Conservation (phyloP, 2,888 invertebrate species). For the Xestia rhomboidea region DNA sequence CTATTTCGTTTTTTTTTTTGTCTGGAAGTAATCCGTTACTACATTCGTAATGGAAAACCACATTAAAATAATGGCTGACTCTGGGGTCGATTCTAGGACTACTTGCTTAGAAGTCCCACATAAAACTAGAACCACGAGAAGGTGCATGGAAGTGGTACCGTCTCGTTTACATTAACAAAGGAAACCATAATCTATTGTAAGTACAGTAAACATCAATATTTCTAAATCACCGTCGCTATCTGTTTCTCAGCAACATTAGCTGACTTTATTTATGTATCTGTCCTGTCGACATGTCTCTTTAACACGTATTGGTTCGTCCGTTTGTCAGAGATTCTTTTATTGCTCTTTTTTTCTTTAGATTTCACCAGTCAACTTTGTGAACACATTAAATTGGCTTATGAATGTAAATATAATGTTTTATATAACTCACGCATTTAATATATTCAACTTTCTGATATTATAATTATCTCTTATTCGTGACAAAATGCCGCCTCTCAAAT, state of each 20-base stretch:
- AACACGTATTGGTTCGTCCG: not conserved
- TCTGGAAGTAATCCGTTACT: too few species aligned
- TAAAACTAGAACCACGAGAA: too few species aligned
- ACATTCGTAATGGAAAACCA: too few species aligned
- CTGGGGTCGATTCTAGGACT: too few species aligned
- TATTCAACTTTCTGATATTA: conserved; percentile 14
- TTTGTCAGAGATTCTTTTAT: not conserved
- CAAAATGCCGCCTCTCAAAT: conserved; percentile 32
- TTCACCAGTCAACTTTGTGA: not conserved
- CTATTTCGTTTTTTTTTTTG: too few species aligned
- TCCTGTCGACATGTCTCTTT: conserved; percentile 7
- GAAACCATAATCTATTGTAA: not conserved
- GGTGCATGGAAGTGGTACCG: too few species aligned
- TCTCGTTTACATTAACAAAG: not conserved
- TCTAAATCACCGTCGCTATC: conserved; percentile 22
- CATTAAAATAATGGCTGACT: too few species aligned
- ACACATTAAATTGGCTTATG: not conserved
- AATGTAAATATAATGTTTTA: too few species aligned
- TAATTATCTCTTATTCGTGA: conserved; percentile 26
- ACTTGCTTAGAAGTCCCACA: not conserved
- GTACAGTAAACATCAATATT: conserved; percentile 10
- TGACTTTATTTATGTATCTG: conserved; percentile 19
- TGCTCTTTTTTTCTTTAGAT: too few species aligned
- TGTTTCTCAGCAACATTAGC: conserved; percentile 6
- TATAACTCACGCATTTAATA: not conserved